Base-by-base conservation (phyloP, 2,797 vertebrate species). In the Danio choprae region DNA sequence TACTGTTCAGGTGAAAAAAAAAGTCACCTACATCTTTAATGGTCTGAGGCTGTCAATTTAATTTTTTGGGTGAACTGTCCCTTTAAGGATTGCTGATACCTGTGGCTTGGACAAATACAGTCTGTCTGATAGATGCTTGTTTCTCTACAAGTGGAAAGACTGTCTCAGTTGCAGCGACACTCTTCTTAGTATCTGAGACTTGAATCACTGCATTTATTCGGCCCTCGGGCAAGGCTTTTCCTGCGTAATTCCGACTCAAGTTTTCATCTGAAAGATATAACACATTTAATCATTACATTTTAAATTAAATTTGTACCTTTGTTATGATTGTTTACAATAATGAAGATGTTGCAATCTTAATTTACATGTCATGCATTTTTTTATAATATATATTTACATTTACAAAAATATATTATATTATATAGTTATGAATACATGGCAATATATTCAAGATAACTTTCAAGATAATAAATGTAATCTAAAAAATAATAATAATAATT, bases 21-120 rank as follows among this genome's bases (percentile, higher is more conserved):
- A 29, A 29, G 29, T 29, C 29, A 1, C 29, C 29, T 29, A 29
- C 29, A 29, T 29, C 29, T 29, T 29, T 3, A 29, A 1, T 29
- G 29, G 29, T 29, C 29, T 29, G 29, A 29, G 29, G 29, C 29
- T 1, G 29, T 29, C 29, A 1, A 29, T 29, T 29, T 29, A n/a
- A n/a, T n/a, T n/a, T n/a, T n/a, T n/a, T n/a, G n/a, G n/a, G n/a
- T 29, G 29, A 29, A 29, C 1, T 1, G 29, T 29, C 29, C 29
- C 7, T 74, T 43, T 18, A 18, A 36, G 70, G 10, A 48, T 4
- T 36, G 41, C n/a, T 44, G 46, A 0, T 91, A 98, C 97, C 97
- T 88, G 96, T 94, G 55, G 95, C 92, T 75, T 91, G 91, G 83
- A 97, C 88, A 59, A 89, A 67, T 12, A 95, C 51, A 40, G 87